Evolutionary conservation across 2,888 invertebrate genomes (phyloP).

Genomic region (Tipula lateralis): DNA sequence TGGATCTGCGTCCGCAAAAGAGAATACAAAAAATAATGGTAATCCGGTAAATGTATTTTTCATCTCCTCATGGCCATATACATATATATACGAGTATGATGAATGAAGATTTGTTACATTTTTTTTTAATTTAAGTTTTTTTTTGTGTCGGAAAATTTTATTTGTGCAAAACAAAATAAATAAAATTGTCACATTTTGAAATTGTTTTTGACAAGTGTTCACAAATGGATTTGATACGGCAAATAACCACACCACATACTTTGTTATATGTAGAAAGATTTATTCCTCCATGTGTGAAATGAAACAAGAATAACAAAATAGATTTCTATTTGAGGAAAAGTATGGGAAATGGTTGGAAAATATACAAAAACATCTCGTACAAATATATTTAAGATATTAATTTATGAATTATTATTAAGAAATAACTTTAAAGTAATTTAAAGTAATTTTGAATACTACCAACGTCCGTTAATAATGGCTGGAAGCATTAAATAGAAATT

Average conservation of each 20-base stretch:
- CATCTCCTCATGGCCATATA: background rate
- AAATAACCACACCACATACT: background rate
- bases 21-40: background rate
- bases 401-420: background rate
- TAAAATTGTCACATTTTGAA: background rate
- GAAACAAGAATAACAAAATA: background rate
- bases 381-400: background rate
- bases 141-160: background rate
- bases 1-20: background rate
- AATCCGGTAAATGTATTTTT: background rate
- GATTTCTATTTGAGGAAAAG: no score
- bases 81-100: background rate
- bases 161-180: background rate
- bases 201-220: background rate
- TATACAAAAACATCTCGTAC: background rate
- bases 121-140: background rate
- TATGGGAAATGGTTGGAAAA: no score
- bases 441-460: no score
- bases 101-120: background rate
- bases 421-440: no score
- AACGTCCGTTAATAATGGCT: no score
- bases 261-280: background rate
- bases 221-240: background rate
- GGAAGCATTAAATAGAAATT: no score
- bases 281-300: background rate